Percentiles rank a stretch among this genome's conserved stretches.
Evolutionary conservation across 2,113 vertebrate genomes (phyloP).

Genomic region (Solea solea): DNA sequence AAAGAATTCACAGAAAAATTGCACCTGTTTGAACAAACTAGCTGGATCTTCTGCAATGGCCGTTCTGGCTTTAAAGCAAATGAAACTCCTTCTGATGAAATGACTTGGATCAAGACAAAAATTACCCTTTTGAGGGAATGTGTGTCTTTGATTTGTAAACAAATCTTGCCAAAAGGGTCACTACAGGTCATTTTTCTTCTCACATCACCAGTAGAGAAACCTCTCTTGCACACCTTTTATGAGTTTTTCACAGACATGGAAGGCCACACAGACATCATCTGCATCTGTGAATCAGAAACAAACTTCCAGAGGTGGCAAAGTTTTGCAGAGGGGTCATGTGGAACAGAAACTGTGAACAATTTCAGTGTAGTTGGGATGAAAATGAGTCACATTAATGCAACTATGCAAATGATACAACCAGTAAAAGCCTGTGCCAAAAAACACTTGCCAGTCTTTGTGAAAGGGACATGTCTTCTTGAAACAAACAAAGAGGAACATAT

Average conservation of each 20-base stretch:
- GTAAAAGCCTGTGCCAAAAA: slow-evolving; percentile 57
- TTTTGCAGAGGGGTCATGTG: slow-evolving; percentile 64
- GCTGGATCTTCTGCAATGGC: slow-evolving; percentile 90
- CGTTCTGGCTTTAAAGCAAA: slow-evolving; percentile 79
- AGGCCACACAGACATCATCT: slow-evolving; percentile 82
- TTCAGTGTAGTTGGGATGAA: slow-evolving; percentile 84
- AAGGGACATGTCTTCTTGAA: slow-evolving; percentile 75
- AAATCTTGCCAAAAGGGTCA: slow-evolving; percentile 69
- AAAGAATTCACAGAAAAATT: slow-evolving; percentile 67
- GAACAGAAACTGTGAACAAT: slow-evolving; percentile 64
- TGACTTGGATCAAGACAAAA: slow-evolving; percentile 83
- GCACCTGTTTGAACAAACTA: slow-evolving; percentile 83
- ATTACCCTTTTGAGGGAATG: slow-evolving; percentile 79
- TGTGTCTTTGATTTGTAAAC: slow-evolving; percentile 83
- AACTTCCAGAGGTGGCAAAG: slow-evolving; percentile 60
- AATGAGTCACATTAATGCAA: slow-evolving; percentile 83
- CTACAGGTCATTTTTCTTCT: slow-evolving; percentile 82
- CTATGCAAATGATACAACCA: slow-evolving; percentile 75
- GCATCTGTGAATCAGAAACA: slow-evolving; percentile 80
- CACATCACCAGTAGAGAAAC: slow-evolving; percentile 79
- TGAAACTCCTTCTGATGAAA: slow-evolving; percentile 81
- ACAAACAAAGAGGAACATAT: slow-evolving; percentile 79
- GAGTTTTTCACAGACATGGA: slow-evolving; percentile 86
- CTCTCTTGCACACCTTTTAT: slow-evolving; percentile 83
- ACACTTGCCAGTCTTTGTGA: slow-evolving; percentile 75